Evolutionary conservation across 2,797 vertebrate species (phyloP).

Genomic region (Enteromius radiatus): DNA sequence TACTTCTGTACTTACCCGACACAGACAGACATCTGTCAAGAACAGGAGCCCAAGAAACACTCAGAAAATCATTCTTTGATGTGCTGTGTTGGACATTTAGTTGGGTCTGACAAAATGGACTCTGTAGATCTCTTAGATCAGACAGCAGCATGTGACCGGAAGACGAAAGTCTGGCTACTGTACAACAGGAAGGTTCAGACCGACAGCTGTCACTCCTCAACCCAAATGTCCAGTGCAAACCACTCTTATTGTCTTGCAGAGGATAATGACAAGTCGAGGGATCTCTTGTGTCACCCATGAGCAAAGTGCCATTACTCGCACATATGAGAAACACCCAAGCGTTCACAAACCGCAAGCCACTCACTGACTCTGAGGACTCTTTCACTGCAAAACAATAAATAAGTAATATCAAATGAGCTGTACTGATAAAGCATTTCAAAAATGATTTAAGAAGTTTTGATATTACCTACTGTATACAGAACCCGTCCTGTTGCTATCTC

Average conservation of each 20-base stretch:
- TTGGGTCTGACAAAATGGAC: constrained; percentile 65
- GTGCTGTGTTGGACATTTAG: constrained; percentile 61
- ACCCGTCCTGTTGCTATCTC: constrained; percentile 76
- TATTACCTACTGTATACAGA: constrained; percentile 77
- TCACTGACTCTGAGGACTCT: constrained; percentile 71
- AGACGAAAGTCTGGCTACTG: constrained; percentile 79
- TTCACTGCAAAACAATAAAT: constrained; percentile 53
- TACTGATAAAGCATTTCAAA: background rate
- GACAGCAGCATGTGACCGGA: constrained; percentile 74
- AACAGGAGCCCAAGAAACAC: constrained; percentile 84
- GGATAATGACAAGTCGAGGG: constrained; percentile 56
- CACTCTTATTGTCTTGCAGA: background rate
- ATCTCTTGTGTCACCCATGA: constrained; percentile 78
- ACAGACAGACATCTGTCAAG: constrained; percentile 78
- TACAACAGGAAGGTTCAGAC: constrained; percentile 49
- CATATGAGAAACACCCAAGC: constrained; percentile 74
- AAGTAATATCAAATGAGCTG: background rate
- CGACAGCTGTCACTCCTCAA: constrained; percentile 47
- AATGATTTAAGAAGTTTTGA: background rate
- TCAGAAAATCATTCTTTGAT: constrained; percentile 67
- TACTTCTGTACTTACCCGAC: constrained; percentile 80
- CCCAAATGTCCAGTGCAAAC: constrained; percentile 73
- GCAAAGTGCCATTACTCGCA: constrained; percentile 75
- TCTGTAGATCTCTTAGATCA: constrained; percentile 75
- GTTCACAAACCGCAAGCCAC: constrained; percentile 77